phyloP scores from a whole-genome alignment of 2,797 vertebrate genomes.

The Chrysocyon brachyurus region DNA sequence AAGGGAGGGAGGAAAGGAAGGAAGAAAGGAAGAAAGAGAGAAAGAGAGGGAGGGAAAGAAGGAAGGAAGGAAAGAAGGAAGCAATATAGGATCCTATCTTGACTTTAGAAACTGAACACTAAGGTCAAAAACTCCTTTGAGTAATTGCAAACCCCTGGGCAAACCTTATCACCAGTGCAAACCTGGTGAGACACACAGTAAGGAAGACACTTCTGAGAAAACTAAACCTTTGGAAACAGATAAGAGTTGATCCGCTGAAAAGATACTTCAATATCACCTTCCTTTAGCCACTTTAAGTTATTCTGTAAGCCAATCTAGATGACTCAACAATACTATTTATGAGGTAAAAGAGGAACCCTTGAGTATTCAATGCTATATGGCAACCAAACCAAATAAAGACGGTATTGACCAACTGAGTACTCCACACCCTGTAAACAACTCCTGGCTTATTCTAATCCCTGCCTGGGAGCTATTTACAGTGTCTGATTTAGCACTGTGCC shows the following conservation, averaged over 20 bases:
- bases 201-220: slow-evolving; percentile 17
- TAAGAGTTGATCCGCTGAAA: slow-evolving; percentile 18
- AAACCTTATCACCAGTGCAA: background rate
- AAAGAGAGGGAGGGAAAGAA: background rate
- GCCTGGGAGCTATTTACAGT: slow-evolving; percentile 25
- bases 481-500: background rate
- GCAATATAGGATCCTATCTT: background rate
- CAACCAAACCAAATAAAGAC: slow-evolving; percentile 36
- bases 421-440: background rate
- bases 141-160: background rate
- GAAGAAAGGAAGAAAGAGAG: too few relatives aligned
- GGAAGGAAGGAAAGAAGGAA: background rate
- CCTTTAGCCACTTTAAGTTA: background rate
- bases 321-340: slow-evolving; percentile 19
- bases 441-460: slow-evolving; percentile 31
- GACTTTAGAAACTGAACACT: background rate
- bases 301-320: background rate
- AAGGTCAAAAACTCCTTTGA: background rate
- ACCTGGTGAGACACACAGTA: background rate
- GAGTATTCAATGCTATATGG: background rate
- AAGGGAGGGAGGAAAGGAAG: too few relatives aligned
- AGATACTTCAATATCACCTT: background rate
- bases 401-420: background rate
- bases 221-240: background rate
- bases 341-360: background rate